phyloP scores from a whole-genome alignment of 2,888 invertebrate species.

The Andrena bucephala region DNA sequence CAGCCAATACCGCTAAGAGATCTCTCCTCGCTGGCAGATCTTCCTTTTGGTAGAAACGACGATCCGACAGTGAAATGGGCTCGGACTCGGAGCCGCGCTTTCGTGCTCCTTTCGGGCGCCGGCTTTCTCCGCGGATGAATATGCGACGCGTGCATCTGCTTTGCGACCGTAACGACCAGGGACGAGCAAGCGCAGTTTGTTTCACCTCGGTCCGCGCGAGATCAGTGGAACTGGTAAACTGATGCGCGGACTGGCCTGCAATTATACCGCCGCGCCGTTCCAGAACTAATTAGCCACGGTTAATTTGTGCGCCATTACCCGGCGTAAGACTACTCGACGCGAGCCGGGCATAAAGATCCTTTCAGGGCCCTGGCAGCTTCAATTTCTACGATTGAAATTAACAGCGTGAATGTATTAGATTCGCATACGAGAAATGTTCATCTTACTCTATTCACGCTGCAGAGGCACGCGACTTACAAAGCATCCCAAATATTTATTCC shows the following conservation, averaged over 20 bases:
- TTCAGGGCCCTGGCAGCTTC: background rate
- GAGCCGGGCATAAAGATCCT: background rate
- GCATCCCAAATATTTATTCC: too few species aligned
- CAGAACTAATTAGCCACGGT: slow-evolving; percentile 52
- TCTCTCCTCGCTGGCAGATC: slow-evolving; percentile 6
- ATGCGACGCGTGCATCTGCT: slow-evolving; percentile 38
- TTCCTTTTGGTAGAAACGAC: slow-evolving; percentile 14
- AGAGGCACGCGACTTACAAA: too few species aligned
- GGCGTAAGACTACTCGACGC: slow-evolving; percentile 32
- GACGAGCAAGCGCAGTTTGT: slow-evolving; percentile 20
- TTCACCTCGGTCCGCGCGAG: slow-evolving; percentile 18
- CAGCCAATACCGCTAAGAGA: slow-evolving; percentile 50
- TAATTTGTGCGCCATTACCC: slow-evolving; percentile 39
- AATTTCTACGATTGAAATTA: background rate
- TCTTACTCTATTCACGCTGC: too few species aligned
- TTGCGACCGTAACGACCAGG: slow-evolving; percentile 4
- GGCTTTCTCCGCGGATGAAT: slow-evolving; percentile 8
- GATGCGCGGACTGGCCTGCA: slow-evolving; percentile 44
- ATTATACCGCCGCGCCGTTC: slow-evolving; percentile 35
- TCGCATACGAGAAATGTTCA: too few species aligned
- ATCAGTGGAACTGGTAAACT: slow-evolving; percentile 39
- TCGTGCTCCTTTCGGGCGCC: background rate
- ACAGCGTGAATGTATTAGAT: background rate
- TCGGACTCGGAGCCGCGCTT: background rate
- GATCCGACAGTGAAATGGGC: slow-evolving; percentile 6